These are phyloP conservation scores for Hemibagrus guttatus DNA, from an alignment of 2,797 vertebrate species.

Conservation along the genomic window DNA sequence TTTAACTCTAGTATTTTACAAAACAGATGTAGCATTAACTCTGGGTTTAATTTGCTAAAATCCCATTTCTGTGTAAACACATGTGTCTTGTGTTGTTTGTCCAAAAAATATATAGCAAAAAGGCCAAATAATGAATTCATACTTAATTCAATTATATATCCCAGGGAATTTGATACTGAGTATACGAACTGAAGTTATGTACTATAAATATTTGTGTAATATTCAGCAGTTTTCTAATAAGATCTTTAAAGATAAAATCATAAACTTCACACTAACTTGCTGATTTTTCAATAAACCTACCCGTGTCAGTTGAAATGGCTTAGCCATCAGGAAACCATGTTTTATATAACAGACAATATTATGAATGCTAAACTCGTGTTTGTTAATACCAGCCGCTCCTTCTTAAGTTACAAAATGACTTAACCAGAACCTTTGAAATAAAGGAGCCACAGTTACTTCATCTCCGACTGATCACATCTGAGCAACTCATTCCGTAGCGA, in stretches of 20 bases:
- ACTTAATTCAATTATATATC: not conserved
- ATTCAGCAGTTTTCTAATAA: not conserved
- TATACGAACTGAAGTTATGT: not conserved
- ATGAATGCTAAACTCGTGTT: not conserved
- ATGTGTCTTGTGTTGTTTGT: not conserved
- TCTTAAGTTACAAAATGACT: conserved; percentile 9
- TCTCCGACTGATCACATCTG: not conserved
- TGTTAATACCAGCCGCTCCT: not conserved
- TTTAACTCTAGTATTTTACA: not conserved
- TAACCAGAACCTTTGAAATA: not conserved
- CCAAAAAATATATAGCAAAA: not conserved
- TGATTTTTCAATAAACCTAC: not conserved
- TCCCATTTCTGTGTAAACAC: not conserved
- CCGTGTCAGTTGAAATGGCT: not conserved
- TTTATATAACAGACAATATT: not conserved
- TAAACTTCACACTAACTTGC: not conserved
- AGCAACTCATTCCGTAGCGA: not conserved
- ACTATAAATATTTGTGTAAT: not conserved
- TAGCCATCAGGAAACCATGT: not conserved
- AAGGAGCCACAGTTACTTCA: conserved; percentile 6
- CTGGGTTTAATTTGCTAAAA: not conserved
- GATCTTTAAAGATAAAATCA: not conserved
- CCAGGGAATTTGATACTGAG: not conserved
- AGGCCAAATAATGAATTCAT: not conserved
- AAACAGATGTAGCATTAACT: conserved; percentile 4